Base-by-base conservation (phyloP, 92 coral and sea anemone species). In the Porites cylindrica region DNA sequence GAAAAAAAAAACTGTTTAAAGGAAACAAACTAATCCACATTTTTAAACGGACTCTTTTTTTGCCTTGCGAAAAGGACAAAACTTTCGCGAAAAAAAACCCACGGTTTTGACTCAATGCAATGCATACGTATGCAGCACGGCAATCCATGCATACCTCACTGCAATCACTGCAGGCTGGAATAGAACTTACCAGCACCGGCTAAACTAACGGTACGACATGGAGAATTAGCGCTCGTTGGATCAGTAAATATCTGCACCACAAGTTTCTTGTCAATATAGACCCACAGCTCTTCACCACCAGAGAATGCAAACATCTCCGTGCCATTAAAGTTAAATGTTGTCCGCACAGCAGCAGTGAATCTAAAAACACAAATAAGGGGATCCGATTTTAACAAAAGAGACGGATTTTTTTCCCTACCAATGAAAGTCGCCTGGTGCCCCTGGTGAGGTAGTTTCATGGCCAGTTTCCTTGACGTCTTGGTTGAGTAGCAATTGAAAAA, bases 281-380 rank as follows among this genome's bases (percentile, higher is more conserved):
- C 99, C 95, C 98, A 96, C 20, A 96, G 94, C 23, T 96, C 99
- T 72, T 96, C 99, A 19, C 99, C 99, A 50, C 99, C 99, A 68
- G 98, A 96, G 79, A 96, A 96, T 7, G 98, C 81, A 38, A 96
- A 90, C 52, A 91, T 78, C 71, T 96, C 99, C 52, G 88, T 72
- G 16, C 99, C 98, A 83, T 96, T 90, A 79, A 93, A 96, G 72
- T 89, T 96, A 87, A 96, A 95, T 8, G 95, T 75, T n/a, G 93
- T 83, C 17, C 94, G 94, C 16, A 96, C 90, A 50, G 95, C 94
- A 54, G 96, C 85, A 1, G 99, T 96, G 70, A 96, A 96, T 47
- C 99, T 96, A 23, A 43, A 23, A 12, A 67, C 76, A 58, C 19
- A 60, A 11, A 53, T 19, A 19, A 75, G 11, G 1, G 18, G 10